A percentile compares a stretch with the other conserved stretches of the same genome.
Conservation (phyloP, 1,140 invertebrate species). For the silkworm (Bombyx mori) region DNA sequence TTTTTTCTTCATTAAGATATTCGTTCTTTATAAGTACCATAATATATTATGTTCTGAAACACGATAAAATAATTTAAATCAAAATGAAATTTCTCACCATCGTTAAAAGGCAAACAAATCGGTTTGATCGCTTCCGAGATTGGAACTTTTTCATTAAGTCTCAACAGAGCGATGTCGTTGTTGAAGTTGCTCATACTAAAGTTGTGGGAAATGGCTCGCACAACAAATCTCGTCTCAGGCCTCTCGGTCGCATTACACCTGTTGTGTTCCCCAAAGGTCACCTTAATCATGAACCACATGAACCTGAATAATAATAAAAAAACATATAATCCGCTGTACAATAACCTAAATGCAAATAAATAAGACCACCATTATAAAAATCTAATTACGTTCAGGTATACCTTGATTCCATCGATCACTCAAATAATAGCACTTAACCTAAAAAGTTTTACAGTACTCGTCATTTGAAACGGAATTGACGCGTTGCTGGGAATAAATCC, state of each 20-base stretch:
- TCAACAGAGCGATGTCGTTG: conserved; percentile 86
- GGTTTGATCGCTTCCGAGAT: conserved; percentile 83
- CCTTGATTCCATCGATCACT: no score
- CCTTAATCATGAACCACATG: conserved; percentile 92
- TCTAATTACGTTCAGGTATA: no score
- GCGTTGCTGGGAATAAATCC: no score
- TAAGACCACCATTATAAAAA: no score
- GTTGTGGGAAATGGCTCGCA: conserved; percentile 80
- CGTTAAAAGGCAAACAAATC: conserved; percentile 80
- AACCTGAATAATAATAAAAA: conserved; percentile 74
- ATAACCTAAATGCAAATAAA: no score
- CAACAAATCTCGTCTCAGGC: conserved; percentile 82
- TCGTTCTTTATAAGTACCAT: no score
- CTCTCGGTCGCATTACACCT: conserved; percentile 79
- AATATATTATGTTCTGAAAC: background rate
- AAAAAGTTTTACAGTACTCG: no score
- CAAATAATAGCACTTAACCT: no score
- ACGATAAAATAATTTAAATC: background rate
- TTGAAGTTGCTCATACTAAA: conserved; percentile 88
- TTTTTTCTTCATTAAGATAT: no score
- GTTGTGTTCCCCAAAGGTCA: conserved; percentile 87
- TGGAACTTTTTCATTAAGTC: conserved; percentile 82
- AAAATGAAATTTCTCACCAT: conserved; percentile 62
- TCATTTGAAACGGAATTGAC: no score
- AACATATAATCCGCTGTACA: conserved; percentile 1